Percentiles rank a stretch among this genome's conserved stretches.
Conservation (phyloP, 64 coral and sea anemone genomes). For the Cladopsammia gracilis region DNA sequence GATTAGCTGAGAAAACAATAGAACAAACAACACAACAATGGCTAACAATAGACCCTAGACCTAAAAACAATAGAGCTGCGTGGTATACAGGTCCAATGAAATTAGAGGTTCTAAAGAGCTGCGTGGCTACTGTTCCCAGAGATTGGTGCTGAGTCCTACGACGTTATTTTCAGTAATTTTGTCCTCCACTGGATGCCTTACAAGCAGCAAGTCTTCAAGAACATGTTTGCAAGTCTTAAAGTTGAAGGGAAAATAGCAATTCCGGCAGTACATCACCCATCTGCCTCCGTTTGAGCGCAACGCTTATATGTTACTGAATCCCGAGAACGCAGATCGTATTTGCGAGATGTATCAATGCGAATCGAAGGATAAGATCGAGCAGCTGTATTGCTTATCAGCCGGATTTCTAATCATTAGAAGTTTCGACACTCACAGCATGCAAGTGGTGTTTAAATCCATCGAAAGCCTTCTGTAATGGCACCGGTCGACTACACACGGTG, state of each 20-base stretch:
- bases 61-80: too few species aligned
- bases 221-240: slow-evolving; percentile 10
- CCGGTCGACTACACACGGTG: neutral
- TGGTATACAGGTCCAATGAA: too few species aligned
- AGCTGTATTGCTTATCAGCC: neutral
- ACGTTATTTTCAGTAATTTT: slow-evolving; percentile 35
- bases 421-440: neutral
- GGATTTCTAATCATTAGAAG: neutral
- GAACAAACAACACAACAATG: too few species aligned
- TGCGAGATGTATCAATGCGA: neutral
- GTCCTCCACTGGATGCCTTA: slow-evolving; percentile 42
- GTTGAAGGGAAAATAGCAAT: neutral
- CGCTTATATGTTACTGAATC: neutral
- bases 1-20: too few species aligned
- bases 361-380: too few species aligned
- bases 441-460: neutral
- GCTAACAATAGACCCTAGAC: too few species aligned
- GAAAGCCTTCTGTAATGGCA: neutral
- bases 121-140: too few species aligned
- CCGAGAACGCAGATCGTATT: neutral
- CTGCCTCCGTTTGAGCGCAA: neutral
- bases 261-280: neutral
- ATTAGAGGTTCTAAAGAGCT: too few species aligned
- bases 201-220: neutral
- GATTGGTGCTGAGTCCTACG: neutral